A percentile compares a stretch with the other conserved stretches of the same genome.
These are phyloP conservation scores for Danio choprae DNA, from an alignment of 2,797 vertebrate species.

Conservation along the genomic window DNA sequence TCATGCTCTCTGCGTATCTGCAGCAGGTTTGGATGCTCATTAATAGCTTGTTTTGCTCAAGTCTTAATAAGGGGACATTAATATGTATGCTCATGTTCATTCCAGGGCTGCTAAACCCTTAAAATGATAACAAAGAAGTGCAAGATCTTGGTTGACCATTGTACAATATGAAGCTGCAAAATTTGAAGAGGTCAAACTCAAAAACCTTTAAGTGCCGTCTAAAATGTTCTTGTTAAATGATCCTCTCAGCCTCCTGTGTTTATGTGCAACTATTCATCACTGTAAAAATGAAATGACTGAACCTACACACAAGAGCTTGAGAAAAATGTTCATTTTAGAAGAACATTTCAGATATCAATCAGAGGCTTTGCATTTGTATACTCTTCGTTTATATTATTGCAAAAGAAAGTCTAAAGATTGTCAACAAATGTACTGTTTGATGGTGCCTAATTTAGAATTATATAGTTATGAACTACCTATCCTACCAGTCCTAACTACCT, in stretches of 20 bases:
- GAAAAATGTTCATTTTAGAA: too few species aligned
- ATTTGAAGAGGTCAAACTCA: background rate
- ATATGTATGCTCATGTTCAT: conserved; percentile 28
- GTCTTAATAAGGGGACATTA: conserved; percentile 47
- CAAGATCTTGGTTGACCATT: background rate
- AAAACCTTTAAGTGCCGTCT: too few species aligned
- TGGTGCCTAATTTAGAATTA: background rate
- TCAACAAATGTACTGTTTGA: background rate
- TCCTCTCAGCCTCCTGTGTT: too few species aligned
- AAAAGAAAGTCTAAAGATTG: background rate
- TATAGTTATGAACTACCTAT: background rate
- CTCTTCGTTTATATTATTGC: background rate
- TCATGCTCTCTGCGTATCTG: conserved; percentile 70
- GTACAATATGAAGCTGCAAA: background rate
- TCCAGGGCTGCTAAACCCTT: background rate
- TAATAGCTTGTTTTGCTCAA: conserved; percentile 71
- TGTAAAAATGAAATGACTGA: too few species aligned
- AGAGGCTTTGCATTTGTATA: too few species aligned
- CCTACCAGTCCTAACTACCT: too few species aligned
- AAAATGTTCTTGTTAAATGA: too few species aligned
- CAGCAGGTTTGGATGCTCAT: conserved; percentile 75
- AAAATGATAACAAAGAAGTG: background rate
- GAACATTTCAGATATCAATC: too few species aligned
- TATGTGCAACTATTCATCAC: too few species aligned
- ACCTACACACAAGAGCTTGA: too few species aligned